phyloP scores from a whole-genome alignment of 2,888 invertebrate genomes.

The Xylota segnis region DNA sequence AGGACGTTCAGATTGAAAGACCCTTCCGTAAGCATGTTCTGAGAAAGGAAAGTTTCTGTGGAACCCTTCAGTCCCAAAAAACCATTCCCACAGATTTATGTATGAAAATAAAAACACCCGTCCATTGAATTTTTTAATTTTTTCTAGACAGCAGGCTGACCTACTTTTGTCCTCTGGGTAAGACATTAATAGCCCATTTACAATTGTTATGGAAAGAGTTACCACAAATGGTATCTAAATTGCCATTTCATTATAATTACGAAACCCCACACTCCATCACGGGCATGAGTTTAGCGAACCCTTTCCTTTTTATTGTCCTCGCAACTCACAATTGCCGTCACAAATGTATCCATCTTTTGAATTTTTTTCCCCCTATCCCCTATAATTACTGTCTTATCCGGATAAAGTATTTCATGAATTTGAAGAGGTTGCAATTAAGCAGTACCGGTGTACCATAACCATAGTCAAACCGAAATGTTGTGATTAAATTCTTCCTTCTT shows the following conservation, averaged over 20 bases:
- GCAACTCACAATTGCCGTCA: background rate
- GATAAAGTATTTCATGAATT: conserved; percentile 13
- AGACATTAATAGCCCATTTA: background rate
- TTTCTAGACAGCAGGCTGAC: background rate
- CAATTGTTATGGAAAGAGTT: background rate
- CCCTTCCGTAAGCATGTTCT: no score
- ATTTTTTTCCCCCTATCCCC: background rate
- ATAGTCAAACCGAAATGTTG: conserved; percentile 11
- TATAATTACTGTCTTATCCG: background rate
- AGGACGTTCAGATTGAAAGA: no score
- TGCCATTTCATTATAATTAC: conserved; percentile 1
- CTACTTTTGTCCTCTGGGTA: background rate
- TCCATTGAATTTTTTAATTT: background rate
- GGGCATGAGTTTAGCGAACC: background rate
- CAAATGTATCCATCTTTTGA: conserved; percentile 7
- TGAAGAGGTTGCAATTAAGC: conserved; percentile 19
- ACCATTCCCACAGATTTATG: no score
- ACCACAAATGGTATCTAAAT: background rate
- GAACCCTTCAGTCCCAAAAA: no score
- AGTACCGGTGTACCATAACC: conserved; percentile 23
- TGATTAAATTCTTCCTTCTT: background rate
- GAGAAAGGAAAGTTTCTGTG: no score
- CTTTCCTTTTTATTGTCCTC: background rate
- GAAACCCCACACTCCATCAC: no score
- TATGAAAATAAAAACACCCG: background rate